Conservation (phyloP, 2,888 invertebrate genomes). For the Polydrusus cervinus region DNA sequence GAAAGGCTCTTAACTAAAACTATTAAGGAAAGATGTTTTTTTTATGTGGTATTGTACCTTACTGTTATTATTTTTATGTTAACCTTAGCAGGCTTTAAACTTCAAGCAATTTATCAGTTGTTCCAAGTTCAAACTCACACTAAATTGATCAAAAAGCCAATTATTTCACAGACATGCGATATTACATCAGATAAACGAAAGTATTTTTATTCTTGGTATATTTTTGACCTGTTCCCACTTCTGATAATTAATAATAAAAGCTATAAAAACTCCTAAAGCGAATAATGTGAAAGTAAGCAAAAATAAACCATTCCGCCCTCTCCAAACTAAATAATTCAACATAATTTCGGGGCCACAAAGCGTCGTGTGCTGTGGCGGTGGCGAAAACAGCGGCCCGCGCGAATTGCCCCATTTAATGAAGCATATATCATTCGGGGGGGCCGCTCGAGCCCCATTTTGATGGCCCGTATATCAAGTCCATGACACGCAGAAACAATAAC, state of each 20-base stretch:
- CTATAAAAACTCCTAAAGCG: conserved; percentile 7
- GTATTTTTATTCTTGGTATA: too few species aligned
- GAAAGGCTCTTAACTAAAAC: too few species aligned
- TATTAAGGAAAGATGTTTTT: too few species aligned
- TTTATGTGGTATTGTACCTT: too few species aligned
- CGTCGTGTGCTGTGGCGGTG: conserved; percentile 38
- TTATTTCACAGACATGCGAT: too few species aligned
- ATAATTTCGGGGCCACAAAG: conserved; percentile 43
- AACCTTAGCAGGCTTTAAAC: too few species aligned
- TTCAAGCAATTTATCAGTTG: too few species aligned
- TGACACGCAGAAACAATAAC: conserved; percentile 71
- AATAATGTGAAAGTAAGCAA: conserved; percentile 30
- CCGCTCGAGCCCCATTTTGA: conserved; percentile 63
- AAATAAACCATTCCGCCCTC: conserved; percentile 39
- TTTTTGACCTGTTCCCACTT: too few species aligned
- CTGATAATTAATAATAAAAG: not conserved
- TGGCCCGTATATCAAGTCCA: conserved; percentile 68
- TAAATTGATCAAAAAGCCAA: too few species aligned
- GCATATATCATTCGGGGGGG: conserved; percentile 64
- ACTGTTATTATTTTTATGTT: too few species aligned
- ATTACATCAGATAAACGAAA: too few species aligned
- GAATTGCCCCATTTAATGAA: conserved; percentile 66
- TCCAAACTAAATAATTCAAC: conserved; percentile 44
- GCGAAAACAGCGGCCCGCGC: conserved; percentile 41
- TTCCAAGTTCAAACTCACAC: too few species aligned